phyloP scores from a whole-genome alignment of 2,888 invertebrate species.

The Cheilosia soror region DNA sequence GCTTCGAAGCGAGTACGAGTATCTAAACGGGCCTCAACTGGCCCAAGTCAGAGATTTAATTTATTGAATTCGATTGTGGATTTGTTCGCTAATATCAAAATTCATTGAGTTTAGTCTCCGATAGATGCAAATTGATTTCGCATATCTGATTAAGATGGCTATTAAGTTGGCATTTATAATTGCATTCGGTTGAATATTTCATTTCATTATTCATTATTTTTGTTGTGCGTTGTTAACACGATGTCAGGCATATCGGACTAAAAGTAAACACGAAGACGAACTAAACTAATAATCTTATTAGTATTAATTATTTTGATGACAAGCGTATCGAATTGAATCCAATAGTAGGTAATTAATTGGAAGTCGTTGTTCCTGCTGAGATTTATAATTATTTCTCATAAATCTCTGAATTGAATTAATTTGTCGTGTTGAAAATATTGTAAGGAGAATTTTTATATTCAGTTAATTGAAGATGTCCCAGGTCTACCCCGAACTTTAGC shows the following conservation, averaged over 20 bases:
- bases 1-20: not conserved
- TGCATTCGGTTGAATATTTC: constrained; percentile 14
- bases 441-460: no score
- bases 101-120: not conserved
- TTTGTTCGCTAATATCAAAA: not conserved
- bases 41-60: no score
- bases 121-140: constrained; percentile 15
- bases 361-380: not conserved
- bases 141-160: not conserved
- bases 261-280: not conserved
- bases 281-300: not conserved
- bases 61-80: not conserved
- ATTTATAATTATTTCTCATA: no score
- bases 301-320: constrained; percentile 5
- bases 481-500: no score
- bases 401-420: no score
- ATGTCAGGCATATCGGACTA: not conserved
- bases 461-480: no score
- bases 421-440: no score
- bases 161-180: constrained; percentile 19
- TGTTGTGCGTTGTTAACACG: constrained; percentile 2
- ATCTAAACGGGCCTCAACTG: not conserved
- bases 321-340: constrained; percentile 29
- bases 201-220: not conserved
- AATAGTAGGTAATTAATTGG: constrained; percentile 29